These are phyloP conservation scores for Apodemus speciosus DNA, from an alignment of 2,113 vertebrate genomes.

Conservation along the genomic window DNA sequence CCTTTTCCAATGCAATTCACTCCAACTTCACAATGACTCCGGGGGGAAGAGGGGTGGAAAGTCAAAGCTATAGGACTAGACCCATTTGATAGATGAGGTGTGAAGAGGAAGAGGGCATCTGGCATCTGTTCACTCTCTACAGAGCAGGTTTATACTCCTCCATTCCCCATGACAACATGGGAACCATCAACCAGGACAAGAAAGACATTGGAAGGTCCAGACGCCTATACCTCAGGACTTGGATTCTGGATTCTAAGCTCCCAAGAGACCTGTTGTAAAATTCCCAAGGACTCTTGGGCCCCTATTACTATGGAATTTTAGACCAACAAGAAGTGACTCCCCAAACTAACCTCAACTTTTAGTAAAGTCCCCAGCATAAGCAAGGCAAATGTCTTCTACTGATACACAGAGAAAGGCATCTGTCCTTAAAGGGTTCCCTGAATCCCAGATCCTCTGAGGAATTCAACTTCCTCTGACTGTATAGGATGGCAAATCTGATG, in stretches of 20 bases:
- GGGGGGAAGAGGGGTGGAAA: neutral
- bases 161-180: too few relatives aligned
- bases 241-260: neutral
- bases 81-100: neutral
- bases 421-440: neutral
- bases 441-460: neutral
- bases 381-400: neutral
- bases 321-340: neutral
- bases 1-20: neutral
- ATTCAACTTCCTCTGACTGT: neutral
- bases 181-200: neutral
- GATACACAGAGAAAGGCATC: neutral
- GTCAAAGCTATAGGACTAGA: neutral
- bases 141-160: neutral
- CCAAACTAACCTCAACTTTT: neutral
- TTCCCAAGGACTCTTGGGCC: neutral
- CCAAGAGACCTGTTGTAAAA: neutral
- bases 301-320: neutral
- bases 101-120: neutral
- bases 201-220: neutral
- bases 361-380: neutral
- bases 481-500: neutral
- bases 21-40: neutral
- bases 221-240: fast-evolving
- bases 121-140: neutral